Percentiles rank a stretch among this genome's conserved stretches.
Conservation (phyloP, 2,113 vertebrate species). For the Pseudorasbora parva region DNA sequence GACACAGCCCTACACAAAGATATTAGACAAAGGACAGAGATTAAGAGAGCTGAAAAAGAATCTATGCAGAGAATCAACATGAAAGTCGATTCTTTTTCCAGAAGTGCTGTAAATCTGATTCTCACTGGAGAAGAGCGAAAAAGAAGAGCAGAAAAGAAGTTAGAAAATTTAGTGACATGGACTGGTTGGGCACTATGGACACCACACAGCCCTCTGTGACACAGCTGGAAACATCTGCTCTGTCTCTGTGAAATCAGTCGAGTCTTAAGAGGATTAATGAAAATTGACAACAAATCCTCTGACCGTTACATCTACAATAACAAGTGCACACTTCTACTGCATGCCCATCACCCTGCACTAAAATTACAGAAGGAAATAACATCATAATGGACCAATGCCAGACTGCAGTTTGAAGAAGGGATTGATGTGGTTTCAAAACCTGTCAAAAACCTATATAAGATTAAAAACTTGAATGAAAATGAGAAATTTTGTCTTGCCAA, state of each 20-base stretch:
- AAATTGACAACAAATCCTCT: conserved; percentile 18
- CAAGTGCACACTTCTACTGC: background rate
- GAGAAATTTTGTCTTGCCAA: background rate
- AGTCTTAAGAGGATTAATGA: conserved; percentile 33
- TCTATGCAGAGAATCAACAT: background rate
- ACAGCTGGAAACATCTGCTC: conserved; percentile 35
- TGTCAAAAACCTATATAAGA: background rate
- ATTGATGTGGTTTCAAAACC: background rate
- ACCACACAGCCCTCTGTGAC: background rate
- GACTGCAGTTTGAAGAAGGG: background rate
- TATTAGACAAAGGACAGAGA: background rate
- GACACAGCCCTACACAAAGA: background rate
- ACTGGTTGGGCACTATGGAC: background rate
- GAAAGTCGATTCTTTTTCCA: background rate
- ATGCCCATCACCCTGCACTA: background rate
- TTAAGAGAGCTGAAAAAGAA: background rate
- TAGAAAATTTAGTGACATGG: too few species aligned
- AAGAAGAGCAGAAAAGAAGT: too few species aligned
- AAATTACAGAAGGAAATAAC: background rate
- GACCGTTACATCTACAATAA: background rate
- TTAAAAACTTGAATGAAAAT: background rate
- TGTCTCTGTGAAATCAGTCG: conserved; percentile 29
- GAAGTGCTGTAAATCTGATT: background rate
- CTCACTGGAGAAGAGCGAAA: too few species aligned
- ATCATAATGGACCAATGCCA: conserved; percentile 1